A percentile compares a stretch with the other conserved stretches of the same genome.
Evolutionary conservation across 2,113 vertebrate species (phyloP).

Genomic region (Zeus faber): DNA sequence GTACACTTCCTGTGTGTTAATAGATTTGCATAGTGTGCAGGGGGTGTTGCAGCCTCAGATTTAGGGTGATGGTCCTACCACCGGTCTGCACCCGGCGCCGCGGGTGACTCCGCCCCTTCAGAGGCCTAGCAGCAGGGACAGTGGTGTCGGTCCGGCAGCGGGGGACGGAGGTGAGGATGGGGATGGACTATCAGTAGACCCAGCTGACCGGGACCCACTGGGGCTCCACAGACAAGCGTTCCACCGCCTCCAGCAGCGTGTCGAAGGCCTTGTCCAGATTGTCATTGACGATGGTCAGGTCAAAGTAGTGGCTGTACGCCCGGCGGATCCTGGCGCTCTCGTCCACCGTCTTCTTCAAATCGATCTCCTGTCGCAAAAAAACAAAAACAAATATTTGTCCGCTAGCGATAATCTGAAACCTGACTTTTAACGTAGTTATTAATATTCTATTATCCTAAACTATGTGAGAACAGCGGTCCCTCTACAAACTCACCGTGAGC

Average conservation of each 20-base stretch:
- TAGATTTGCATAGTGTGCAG: constrained; percentile 85
- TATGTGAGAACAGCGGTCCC: neutral
- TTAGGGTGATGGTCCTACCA: constrained; percentile 32
- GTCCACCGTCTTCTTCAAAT: constrained; percentile 97
- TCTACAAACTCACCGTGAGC: constrained; percentile 82
- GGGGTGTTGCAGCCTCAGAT: constrained; percentile 45
- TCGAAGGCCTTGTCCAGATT: constrained; percentile 98
- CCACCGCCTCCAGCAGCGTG: constrained; percentile 86
- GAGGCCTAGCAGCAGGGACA: constrained; percentile 22
- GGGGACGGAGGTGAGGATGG: neutral
- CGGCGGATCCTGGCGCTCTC: constrained; percentile 93
- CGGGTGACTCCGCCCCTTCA: constrained; percentile 24
- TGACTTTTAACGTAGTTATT: neutral
- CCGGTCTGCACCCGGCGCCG: constrained; percentile 25
- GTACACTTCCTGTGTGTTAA: constrained; percentile 85
- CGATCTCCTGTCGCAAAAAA: constrained; percentile 81
- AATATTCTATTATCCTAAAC: neutral
- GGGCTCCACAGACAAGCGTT: constrained; percentile 83
- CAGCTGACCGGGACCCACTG: constrained; percentile 98
- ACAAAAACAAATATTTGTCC: too few relatives aligned
- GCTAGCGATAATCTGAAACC: neutral
- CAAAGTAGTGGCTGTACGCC: constrained; percentile 97
- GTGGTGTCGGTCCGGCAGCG: constrained; percentile 21
- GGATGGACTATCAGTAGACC: constrained; percentile 84
- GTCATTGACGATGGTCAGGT: constrained; percentile 93